A percentile compares a stretch with the other conserved stretches of the same genome.
phyloP scores from a whole-genome alignment of 2,888 invertebrate genomes.

The Trissonchulus sp. region DNA sequence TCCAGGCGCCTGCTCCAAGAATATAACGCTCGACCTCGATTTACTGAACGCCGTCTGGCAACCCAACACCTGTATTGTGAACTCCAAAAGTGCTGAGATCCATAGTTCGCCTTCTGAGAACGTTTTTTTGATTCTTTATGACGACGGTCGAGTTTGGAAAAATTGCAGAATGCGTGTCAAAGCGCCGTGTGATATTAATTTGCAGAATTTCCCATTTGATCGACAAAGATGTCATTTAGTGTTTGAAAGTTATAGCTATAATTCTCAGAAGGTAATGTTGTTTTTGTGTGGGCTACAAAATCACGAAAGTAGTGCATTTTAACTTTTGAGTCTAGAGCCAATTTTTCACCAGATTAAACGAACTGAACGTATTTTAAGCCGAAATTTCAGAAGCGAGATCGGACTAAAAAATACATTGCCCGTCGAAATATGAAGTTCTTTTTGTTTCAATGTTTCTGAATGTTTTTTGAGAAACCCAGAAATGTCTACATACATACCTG shows the following conservation, averaged over 20 bases:
- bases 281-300: too few relatives aligned
- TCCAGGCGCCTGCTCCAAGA: conserved; percentile 22
- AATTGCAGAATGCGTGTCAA: conserved; percentile 30
- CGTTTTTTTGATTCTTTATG: conserved; percentile 30
- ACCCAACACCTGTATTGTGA: conserved; percentile 25
- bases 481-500: too few relatives aligned
- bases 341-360: too few relatives aligned
- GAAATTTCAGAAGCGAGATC: too few relatives aligned
- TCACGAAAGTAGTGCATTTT: too few relatives aligned
- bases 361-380: too few relatives aligned
- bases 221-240: conserved; percentile 21
- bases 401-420: too few relatives aligned
- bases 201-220: conserved; percentile 31
- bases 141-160: conserved; percentile 29
- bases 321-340: too few relatives aligned
- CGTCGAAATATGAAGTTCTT: too few relatives aligned
- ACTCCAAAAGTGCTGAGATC: conserved; percentile 26
- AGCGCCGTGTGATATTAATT: conserved; percentile 32
- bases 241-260: conserved; percentile 31
- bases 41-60: conserved; percentile 26
- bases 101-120: conserved; percentile 30
- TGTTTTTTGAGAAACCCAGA: too few relatives aligned
- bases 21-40: conserved; percentile 29
- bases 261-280: conserved; percentile 31
- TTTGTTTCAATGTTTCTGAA: too few relatives aligned